Conservation (phyloP, 1,140 invertebrate species). For the Panagrolaimus sp. region DNA sequence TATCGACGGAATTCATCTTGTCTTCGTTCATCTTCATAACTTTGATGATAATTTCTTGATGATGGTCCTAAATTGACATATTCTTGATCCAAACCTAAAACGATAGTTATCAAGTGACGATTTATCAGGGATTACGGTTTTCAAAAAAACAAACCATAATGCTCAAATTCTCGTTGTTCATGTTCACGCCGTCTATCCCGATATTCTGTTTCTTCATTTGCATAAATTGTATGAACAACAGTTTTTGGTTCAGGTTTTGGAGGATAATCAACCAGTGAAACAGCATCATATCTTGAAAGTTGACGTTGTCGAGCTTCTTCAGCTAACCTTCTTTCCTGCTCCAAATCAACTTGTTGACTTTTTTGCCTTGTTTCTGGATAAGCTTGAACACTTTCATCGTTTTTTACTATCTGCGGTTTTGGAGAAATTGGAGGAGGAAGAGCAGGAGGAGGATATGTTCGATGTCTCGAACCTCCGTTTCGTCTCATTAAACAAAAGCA, state of each 20-base stretch:
- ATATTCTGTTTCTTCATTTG: neutral
- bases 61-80: too few relatives aligned
- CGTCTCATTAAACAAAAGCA: slow-evolving; percentile 6
- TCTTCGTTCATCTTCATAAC: neutral
- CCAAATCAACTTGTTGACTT: slow-evolving; percentile 17
- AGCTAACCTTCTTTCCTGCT: neutral
- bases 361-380: slow-evolving; percentile 17
- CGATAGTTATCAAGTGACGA: too few relatives aligned
- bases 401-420: neutral
- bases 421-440: neutral
- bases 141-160: too few relatives aligned
- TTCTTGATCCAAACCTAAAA: too few relatives aligned
- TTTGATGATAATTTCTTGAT: too few relatives aligned
- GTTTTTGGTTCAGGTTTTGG: neutral
- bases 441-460: neutral
- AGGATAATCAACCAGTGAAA: too few relatives aligned
- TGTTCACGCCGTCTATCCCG: slow-evolving; percentile 1
- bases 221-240: neutral
- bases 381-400: slow-evolving; percentile 22
- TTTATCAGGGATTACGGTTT: too few relatives aligned
- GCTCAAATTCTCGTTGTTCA: neutral
- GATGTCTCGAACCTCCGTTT: neutral
- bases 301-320: slow-evolving; percentile 18
- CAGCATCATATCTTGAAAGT: slow-evolving; percentile 6
- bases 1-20: neutral